A percentile compares a stretch with the other conserved stretches of the same genome.
Conservation (phyloP, 2,888 invertebrate species). For the Trachelus stipa region DNA sequence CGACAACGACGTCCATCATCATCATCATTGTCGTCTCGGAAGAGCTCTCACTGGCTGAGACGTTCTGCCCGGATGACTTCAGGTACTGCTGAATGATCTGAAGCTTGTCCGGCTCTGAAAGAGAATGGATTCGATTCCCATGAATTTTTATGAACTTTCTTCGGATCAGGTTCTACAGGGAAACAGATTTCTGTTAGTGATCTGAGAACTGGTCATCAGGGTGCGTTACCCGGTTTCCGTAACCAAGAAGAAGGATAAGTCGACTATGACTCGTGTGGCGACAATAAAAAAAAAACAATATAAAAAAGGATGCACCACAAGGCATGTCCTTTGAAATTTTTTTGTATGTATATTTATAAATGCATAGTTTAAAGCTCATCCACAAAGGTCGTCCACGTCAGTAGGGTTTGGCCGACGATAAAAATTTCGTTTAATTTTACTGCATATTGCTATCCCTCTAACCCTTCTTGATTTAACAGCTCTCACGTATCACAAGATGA, state of each 20-base stretch:
- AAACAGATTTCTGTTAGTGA: not conserved
- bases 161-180: not conserved
- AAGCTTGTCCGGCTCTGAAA: conserved; percentile 61
- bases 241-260: no score
- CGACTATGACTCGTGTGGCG: no score
- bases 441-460: conserved; percentile 38
- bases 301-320: not conserved
- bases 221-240: no score
- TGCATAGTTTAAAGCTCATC: no score
- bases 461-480: not conserved
- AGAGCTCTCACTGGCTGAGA: conserved; percentile 2
- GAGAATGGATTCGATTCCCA: not conserved
- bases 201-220: not conserved
- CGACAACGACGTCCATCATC: conserved; percentile 22
- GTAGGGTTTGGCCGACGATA: conserved; percentile 25
- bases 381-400: not conserved
- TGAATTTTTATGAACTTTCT: not conserved
- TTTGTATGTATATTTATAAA: not conserved
- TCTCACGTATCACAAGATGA: not conserved
- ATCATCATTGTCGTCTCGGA: conserved; percentile 15
- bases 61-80: conserved; percentile 50
- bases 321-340: not conserved
- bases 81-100: conserved; percentile 63
- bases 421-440: conserved; percentile 52
- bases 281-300: not conserved